Evolutionary conservation across 2,888 invertebrate genomes (phyloP).

Genomic region (Perithous albicinctus): DNA sequence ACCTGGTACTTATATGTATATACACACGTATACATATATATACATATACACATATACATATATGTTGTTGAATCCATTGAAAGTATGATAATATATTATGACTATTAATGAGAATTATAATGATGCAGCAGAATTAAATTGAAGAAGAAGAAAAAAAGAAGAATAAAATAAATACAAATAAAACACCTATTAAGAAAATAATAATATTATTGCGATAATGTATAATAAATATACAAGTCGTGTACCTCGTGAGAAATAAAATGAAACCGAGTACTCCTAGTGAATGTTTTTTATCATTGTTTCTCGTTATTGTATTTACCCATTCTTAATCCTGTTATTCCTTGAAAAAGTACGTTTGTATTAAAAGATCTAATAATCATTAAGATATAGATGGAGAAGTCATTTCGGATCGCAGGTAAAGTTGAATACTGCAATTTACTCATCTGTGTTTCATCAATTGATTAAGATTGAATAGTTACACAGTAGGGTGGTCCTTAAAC

Average conservation of each 20-base stretch:
- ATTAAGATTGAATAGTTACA: no score
- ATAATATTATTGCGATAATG: constrained; percentile 82
- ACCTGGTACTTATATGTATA: constrained; percentile 82
- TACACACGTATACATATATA: constrained; percentile 74
- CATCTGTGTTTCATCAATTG: no score
- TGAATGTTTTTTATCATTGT: constrained; percentile 17
- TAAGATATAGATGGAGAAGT: no score
- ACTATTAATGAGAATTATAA: constrained; percentile 74
- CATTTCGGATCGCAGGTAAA: no score
- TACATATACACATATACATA: constrained; percentile 81
- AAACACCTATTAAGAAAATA: constrained; percentile 77
- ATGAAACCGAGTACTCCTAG: constrained; percentile 72
- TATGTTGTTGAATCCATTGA: constrained; percentile 85
- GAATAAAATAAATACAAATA: constrained; percentile 39
- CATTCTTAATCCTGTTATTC: no score
- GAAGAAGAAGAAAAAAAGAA: constrained; percentile 69
- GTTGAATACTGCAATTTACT: no score
- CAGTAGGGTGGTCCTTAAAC: no score
- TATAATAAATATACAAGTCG: constrained; percentile 80
- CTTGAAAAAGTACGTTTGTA: no score
- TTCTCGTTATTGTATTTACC: not conserved
- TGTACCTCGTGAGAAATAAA: constrained; percentile 83
- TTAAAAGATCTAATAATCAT: no score
- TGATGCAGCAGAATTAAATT: constrained; percentile 76
- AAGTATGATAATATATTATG: constrained; percentile 83